Percentiles rank a stretch among this genome's conserved stretches.
These are phyloP conservation scores for Drosophila fuyamai DNA, from an alignment of 1,140 invertebrate species.

Conservation along the genomic window DNA sequence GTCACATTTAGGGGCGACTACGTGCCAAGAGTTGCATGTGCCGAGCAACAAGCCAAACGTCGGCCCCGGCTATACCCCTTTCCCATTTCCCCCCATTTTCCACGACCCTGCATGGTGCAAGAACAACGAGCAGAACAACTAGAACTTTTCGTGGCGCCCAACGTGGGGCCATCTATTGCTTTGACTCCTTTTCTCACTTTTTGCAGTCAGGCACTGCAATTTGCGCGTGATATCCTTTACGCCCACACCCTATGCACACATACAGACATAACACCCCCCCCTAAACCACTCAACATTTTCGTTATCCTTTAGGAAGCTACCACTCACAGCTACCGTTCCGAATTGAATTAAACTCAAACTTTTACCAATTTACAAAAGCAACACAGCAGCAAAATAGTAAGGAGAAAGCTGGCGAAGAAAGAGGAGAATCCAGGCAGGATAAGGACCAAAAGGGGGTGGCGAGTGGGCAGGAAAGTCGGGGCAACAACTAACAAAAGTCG, in stretches of 20 bases:
- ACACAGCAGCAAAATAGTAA: slow-evolving; percentile 57
- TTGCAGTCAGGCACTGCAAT: slow-evolving; percentile 77
- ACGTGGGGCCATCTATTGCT: slow-evolving; percentile 10
- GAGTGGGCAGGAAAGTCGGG: not conserved
- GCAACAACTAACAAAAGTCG: slow-evolving; percentile 47
- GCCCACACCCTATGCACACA: slow-evolving; percentile 41
- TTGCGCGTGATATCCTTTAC: slow-evolving; percentile 80
- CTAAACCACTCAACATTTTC: slow-evolving; percentile 36
- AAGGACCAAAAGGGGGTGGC: slow-evolving; percentile 8
- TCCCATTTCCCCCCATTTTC: not conserved
- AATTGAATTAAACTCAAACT: slow-evolving; percentile 84
- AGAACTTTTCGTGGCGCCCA: slow-evolving; percentile 30
- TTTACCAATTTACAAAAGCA: slow-evolving; percentile 83
- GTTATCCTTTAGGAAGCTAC: slow-evolving; percentile 80
- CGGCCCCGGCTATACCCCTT: not conserved
- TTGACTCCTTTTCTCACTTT: slow-evolving; percentile 15
- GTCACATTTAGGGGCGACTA: slow-evolving; percentile 72
- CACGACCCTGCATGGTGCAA: slow-evolving; percentile 2
- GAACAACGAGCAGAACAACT: slow-evolving; percentile 11
- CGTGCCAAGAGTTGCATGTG: slow-evolving; percentile 78
- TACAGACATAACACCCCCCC: slow-evolving; percentile 3
- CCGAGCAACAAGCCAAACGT: slow-evolving; percentile 70
- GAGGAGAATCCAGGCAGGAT: slow-evolving; percentile 9
- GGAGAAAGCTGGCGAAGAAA: slow-evolving; percentile 21
- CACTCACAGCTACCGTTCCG: slow-evolving; percentile 83